Evolutionary conservation across 2,888 invertebrate genomes (phyloP).

Genomic region (Pherbina coryleti): DNA sequence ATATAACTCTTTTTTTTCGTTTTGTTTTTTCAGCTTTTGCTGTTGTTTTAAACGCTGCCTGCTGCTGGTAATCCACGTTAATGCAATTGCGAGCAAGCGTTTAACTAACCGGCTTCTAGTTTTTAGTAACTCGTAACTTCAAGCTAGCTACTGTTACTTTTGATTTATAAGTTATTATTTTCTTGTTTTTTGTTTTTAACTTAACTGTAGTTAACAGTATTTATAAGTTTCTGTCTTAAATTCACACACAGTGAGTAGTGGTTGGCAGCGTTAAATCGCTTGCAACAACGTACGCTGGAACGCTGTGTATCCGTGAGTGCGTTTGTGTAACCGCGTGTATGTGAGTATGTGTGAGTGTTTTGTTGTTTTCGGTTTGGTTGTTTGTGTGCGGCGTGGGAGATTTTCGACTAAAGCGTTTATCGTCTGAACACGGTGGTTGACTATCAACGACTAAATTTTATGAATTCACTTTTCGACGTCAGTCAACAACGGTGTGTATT

Average conservation of each 20-base stretch:
- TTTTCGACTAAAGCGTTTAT: slow-evolving; percentile 54
- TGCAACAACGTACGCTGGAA: slow-evolving; percentile 25
- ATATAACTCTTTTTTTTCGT: neutral
- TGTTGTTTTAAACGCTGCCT: neutral
- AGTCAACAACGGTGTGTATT: slow-evolving; percentile 25
- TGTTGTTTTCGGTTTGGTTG: slow-evolving; percentile 15
- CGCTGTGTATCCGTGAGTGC: slow-evolving; percentile 17
- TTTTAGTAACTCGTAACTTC: neutral
- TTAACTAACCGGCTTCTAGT: too few relatives aligned
- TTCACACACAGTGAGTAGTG: neutral
- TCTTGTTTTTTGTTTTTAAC: neutral
- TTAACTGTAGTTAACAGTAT: neutral
- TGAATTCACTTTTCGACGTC: slow-evolving; percentile 47
- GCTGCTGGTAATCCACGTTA: too few relatives aligned
- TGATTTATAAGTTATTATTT: slow-evolving; percentile 17
- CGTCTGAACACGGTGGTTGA: slow-evolving; percentile 67
- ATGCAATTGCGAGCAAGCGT: too few relatives aligned
- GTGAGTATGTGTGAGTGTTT: neutral
- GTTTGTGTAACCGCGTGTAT: slow-evolving; percentile 14
- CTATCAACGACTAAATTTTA: slow-evolving; percentile 67
- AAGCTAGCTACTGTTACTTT: neutral
- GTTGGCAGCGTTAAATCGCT: slow-evolving; percentile 24
- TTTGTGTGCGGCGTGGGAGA: slow-evolving; percentile 37
- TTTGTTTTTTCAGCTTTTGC: slow-evolving; percentile 24
- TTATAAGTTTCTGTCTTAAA: neutral